Conservation (phyloP, 2,113 vertebrate genomes). For the Marmota monax region DNA sequence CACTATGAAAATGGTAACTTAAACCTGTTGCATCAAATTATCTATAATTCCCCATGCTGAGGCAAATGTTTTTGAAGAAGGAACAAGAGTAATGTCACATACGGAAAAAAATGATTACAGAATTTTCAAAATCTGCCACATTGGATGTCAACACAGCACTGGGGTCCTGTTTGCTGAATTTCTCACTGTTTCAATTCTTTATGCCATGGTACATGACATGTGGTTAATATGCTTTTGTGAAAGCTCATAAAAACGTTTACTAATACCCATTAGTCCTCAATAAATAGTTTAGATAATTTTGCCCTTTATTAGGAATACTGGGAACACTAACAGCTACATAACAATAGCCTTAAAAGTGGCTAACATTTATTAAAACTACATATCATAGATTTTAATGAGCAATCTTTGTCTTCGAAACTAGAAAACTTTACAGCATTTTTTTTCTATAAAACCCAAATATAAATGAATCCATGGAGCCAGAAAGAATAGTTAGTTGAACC, state of each 20-base stretch:
- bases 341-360: constrained; percentile 77
- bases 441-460: constrained; percentile 52
- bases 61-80: constrained; percentile 80
- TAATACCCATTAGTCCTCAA: constrained; percentile 74
- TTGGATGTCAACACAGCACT: not conserved
- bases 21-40: constrained; percentile 92
- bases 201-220: not conserved
- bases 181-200: not conserved
- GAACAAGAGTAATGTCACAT: constrained; percentile 76
- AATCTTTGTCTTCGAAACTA: constrained; percentile 72
- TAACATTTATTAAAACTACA: constrained; percentile 78
- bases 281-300: constrained; percentile 81
- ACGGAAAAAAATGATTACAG: constrained; percentile 67
- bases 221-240: constrained; percentile 50
- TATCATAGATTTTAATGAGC: constrained; percentile 80
- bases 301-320: constrained; percentile 74
- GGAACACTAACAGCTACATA: constrained; percentile 71
- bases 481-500: constrained; percentile 28
- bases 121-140: constrained; percentile 79
- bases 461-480: constrained; percentile 40
- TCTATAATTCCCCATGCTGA: constrained; percentile 88
- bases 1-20: constrained; percentile 91
- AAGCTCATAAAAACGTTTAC: constrained; percentile 35
- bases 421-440: constrained; percentile 56
- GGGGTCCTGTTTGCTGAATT: constrained; percentile 60